Base-by-base conservation (phyloP, 2,113 vertebrate species). In the Copsychus sechellarum region DNA sequence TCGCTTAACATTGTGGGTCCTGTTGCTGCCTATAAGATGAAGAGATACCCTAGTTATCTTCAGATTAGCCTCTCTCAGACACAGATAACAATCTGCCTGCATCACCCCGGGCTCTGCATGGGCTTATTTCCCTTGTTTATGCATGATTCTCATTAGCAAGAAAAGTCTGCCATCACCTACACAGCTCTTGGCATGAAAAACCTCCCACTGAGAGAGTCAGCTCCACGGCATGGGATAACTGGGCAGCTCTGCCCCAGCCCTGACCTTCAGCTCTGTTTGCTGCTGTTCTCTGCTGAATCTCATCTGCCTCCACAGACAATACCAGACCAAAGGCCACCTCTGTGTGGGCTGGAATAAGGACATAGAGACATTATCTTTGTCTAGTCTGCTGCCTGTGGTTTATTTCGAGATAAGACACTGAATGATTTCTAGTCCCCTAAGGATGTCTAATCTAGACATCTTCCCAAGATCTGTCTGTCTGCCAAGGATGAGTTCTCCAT, bases 61-160 rank as follows among this genome's bases (percentile, higher is more conserved):
- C 65, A 74, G 47, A n/a, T 84, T 38, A 84, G 31, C 24, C 31
- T 71, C 8, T 1, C 38, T 87, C 64, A 89, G 72, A 78, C 47
- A 21, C 34, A 86, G 92, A 89, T 91, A 87, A 78, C 60, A 29
- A 90, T 84, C 69, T 89, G n/a, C 40, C 81, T 87, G 65, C 69
- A 78, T 56, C 56, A 74, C 77, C 11, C 8, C 5, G 51, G 28
- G 64, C 65, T 57, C 69, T 84, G 47, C 64, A 74, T 42, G 77
- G 69, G 77, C 65, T 92, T 51, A 60, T 94, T 91, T 91, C 38
- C 56, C 50, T 34, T 47, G 22, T 24, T 54, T 54, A 31, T 54
- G 28, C 11, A 3, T 28, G 6, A 54, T 90, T 69, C 40, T 73
- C 38, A 38, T 38, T 62, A 90, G 38, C 3, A 0, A 83, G 67